Evolutionary conservation across 2,888 invertebrate genomes (phyloP).

Genomic region (Leptopterna dolabrata): DNA sequence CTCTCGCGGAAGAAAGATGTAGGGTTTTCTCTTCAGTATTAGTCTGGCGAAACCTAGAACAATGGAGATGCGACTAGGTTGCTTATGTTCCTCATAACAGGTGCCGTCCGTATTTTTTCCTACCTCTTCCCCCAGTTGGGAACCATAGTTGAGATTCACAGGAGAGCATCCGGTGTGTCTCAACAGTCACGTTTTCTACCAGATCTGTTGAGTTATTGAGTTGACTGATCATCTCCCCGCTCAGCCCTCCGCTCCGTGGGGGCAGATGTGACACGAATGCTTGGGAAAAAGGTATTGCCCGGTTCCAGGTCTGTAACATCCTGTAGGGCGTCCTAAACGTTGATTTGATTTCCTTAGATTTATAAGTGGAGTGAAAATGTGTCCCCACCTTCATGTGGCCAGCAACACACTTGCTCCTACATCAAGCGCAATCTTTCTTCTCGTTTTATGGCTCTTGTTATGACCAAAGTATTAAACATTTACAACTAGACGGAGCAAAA

Average conservation of each 20-base stretch:
- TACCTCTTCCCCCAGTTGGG: neutral
- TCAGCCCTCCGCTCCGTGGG: neutral
- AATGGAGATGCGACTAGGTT: neutral
- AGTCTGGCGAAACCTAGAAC: neutral
- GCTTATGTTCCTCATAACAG: neutral
- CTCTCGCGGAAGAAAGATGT: neutral
- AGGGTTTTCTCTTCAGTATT: neutral
- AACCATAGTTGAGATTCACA: neutral
- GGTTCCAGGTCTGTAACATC: neutral
- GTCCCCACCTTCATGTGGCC: no score
- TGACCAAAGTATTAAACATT: no score
- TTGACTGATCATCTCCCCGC: neutral
- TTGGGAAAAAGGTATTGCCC: neutral
- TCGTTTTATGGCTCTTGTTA: no score
- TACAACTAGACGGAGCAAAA: no score
- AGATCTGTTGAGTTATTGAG: neutral
- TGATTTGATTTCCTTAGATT: no score
- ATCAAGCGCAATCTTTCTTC: no score
- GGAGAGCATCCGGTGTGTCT: neutral
- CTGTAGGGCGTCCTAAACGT: neutral
- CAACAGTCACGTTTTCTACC: neutral
- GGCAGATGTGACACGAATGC: conserved; percentile 5
- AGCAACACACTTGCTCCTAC: no score
- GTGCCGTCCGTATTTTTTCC: neutral
- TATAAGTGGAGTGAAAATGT: no score